Conservation (phyloP, 1,140 invertebrate species). For the Amyelois transitella region DNA sequence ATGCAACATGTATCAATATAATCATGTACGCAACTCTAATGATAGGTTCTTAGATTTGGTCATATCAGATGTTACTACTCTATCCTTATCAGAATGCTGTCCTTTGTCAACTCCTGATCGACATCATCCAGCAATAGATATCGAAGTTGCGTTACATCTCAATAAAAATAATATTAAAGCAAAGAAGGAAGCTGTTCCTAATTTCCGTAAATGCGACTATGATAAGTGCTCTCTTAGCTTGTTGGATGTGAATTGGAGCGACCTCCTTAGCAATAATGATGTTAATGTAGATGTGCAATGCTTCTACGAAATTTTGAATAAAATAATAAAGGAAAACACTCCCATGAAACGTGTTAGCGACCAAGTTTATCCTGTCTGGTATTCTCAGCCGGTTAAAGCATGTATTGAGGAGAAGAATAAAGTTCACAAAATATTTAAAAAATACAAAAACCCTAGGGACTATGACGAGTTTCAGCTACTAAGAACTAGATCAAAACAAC, state of each 20-base stretch:
- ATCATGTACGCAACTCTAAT: no score
- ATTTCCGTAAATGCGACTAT: slow-evolving; percentile 1
- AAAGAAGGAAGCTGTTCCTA: no score
- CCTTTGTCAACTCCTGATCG: no score
- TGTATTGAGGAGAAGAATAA: not conserved
- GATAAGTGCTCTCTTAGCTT: not conserved
- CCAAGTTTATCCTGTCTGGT: not conserved
- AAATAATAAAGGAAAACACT: not conserved
- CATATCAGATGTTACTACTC: no score
- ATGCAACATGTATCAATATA: no score
- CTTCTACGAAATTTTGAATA: not conserved
- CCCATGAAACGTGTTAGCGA: not conserved
- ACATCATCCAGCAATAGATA: no score
- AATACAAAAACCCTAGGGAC: not conserved
- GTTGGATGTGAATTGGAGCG: not conserved
- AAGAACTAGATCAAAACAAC: no score
- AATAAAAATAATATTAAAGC: no score
- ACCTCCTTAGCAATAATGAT: not conserved
- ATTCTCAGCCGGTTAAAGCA: not conserved
- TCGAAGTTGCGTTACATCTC: no score
- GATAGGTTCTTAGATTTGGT: no score
- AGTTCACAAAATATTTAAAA: not conserved
- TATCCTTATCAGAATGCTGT: no score
- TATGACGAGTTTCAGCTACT: not conserved
- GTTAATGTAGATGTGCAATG: not conserved